These are phyloP conservation scores for Cydia pomonella DNA, from an alignment of 1,140 invertebrate genomes.

Conservation along the genomic window DNA sequence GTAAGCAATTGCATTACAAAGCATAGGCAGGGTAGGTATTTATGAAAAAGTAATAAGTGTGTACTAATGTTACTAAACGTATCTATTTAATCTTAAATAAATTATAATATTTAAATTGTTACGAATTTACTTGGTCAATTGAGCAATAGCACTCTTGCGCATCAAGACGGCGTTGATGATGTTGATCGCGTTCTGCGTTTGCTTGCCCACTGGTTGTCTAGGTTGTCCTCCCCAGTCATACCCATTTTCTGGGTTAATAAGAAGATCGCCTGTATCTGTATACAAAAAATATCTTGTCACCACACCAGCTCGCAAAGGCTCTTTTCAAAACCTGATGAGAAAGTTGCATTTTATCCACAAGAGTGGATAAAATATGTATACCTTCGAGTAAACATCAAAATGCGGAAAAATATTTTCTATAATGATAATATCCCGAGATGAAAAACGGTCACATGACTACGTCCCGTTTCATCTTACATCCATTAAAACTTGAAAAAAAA, in stretches of 20 bases:
- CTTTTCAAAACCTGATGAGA: too few relatives aligned
- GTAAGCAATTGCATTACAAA: too few relatives aligned
- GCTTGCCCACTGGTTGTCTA: slow-evolving; percentile 52
- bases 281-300: slow-evolving; percentile 35
- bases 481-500: not conserved
- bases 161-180: slow-evolving; percentile 88
- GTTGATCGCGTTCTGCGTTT: slow-evolving; percentile 83
- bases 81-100: slow-evolving; percentile 34
- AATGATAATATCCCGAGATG: too few relatives aligned
- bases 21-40: too few relatives aligned
- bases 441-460: too few relatives aligned
- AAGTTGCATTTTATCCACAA: not conserved
- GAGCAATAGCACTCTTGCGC: slow-evolving; percentile 86
- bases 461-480: too few relatives aligned
- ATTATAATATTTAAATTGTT: too few relatives aligned
- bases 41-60: not conserved
- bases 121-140: slow-evolving; percentile 78
- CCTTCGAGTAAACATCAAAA: too few relatives aligned
- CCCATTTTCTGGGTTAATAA: slow-evolving; percentile 67
- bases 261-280: slow-evolving; percentile 75
- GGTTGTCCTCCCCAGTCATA: slow-evolving; percentile 70
- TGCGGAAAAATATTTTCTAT: too few relatives aligned
- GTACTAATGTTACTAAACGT: not conserved
- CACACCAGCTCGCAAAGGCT: not conserved
- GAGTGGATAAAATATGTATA: too few relatives aligned